Conservation (phyloP, 2,888 invertebrate species). For the Lobophora halterata region DNA sequence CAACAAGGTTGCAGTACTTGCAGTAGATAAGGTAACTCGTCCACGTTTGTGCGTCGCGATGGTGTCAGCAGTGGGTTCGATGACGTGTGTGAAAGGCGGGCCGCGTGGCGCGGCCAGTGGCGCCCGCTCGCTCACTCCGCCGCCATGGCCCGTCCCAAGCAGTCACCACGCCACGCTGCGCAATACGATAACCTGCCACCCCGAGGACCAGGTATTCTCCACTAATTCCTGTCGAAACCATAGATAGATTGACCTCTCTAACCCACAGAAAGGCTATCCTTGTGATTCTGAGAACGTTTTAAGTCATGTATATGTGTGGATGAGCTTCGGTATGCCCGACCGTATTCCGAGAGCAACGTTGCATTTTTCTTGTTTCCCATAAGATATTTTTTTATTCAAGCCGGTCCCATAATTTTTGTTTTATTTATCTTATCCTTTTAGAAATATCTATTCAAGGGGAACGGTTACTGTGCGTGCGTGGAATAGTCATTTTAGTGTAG, state of each 20-base stretch:
- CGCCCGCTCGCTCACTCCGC: constrained; percentile 62
- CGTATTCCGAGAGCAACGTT: too few species aligned
- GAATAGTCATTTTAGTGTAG: constrained; percentile 11
- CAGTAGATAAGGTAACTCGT: constrained; percentile 9
- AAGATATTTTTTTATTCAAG: constrained; percentile 21
- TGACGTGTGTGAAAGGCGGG: constrained; percentile 53
- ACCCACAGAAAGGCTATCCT: constrained; percentile 4
- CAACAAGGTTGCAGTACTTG: constrained; percentile 11
- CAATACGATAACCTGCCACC: constrained; percentile 70
- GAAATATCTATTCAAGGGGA: constrained; percentile 12
- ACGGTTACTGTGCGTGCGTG: constrained; percentile 3
- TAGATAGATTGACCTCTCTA: constrained; percentile 1
- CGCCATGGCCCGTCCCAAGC: constrained; percentile 75
- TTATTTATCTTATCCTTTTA: constrained; percentile 20
- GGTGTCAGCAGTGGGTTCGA: constrained; percentile 40
- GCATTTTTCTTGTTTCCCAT: constrained; percentile 5
- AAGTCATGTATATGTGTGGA: constrained; percentile 21
- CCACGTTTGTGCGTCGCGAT: constrained; percentile 26
- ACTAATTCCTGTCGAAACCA: constrained; percentile 9
- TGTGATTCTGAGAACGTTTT: constrained; percentile 6
- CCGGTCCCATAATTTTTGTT: constrained; percentile 14
- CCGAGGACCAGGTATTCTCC: constrained; percentile 71
- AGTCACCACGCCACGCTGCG: constrained; percentile 72
- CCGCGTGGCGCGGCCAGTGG: constrained; percentile 41
- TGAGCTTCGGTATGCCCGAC: too few species aligned